phyloP scores from a whole-genome alignment of 2,113 vertebrate genomes.

The Pelecanoides urinatrix region DNA sequence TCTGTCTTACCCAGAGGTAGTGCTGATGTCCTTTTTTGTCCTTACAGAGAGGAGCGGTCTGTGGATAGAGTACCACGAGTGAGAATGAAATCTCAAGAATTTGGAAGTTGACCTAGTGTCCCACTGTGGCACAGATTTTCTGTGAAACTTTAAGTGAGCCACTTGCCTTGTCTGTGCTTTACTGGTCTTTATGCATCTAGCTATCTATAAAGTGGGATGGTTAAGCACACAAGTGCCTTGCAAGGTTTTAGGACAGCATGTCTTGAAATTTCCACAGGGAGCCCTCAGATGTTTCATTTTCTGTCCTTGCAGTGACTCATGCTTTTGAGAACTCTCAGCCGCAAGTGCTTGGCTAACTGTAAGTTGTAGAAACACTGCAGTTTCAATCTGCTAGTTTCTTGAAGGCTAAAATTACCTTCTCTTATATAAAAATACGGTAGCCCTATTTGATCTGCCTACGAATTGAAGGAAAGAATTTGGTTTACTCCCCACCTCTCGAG shows the following conservation, averaged over 20 bases:
- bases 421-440: background rate
- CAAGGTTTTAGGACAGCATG: background rate
- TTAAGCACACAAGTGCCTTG: background rate
- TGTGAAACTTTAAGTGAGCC: background rate
- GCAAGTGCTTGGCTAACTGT: background rate
- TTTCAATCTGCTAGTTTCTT: background rate
- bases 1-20: background rate
- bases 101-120: background rate
- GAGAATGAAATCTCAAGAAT: background rate
- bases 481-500: accelerated
- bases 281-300: background rate
- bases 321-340: background rate
- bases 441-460: background rate
- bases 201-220: background rate
- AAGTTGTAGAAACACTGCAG: background rate
- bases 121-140: background rate
- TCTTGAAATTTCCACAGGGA: background rate
- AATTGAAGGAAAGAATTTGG: background rate
- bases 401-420: background rate
- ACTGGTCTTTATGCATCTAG: background rate
- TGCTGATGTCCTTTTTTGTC: background rate
- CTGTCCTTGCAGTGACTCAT: background rate
- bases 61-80: accelerated
- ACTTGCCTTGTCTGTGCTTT: background rate
- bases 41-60: background rate